A percentile compares a stretch with the other conserved stretches of the same genome.
Conservation (phyloP, 1,140 invertebrate species). For the Procambarus clarkii region DNA sequence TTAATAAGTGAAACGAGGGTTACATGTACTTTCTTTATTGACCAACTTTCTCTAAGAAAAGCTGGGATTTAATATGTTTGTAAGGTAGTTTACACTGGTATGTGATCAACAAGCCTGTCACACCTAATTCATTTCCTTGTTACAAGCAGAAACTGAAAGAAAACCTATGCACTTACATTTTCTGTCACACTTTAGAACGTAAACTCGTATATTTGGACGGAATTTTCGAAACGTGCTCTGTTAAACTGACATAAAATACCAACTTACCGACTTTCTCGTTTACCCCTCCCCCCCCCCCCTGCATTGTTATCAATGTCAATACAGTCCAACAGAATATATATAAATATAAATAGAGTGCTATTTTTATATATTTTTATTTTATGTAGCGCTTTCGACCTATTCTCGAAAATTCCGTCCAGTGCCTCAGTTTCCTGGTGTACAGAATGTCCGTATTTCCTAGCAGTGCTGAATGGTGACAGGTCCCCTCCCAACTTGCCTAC, state of each 20-base stretch:
- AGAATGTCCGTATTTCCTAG: conserved; percentile 19
- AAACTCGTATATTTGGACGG: background rate
- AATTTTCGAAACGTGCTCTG: background rate
- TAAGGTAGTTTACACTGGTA: conserved; percentile 15
- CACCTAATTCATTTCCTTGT: background rate
- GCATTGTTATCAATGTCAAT: too few species aligned
- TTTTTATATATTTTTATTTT: background rate
- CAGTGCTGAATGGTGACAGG: background rate
- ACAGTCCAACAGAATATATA: too few species aligned
- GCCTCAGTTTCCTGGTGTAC: background rate
- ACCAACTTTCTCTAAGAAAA: conserved; percentile 13
- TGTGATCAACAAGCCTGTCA: conserved; percentile 6
- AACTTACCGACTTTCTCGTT: background rate
- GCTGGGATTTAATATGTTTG: background rate
- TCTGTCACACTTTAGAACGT: background rate
- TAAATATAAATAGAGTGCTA: background rate
- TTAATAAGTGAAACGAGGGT: background rate
- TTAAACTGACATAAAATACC: background rate
- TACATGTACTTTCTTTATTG: conserved; percentile 1
- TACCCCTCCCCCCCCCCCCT: background rate
- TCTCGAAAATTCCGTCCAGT: conserved; percentile 12
- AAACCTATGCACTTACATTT: background rate
- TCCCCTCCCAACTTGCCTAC: background rate
- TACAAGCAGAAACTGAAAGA: conserved; percentile 1
- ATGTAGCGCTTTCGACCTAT: background rate